A percentile compares a stretch with the other conserved stretches of the same genome.
phyloP scores from a whole-genome alignment of 2,888 invertebrate genomes.

The Bruchidius siliquastri region DNA sequence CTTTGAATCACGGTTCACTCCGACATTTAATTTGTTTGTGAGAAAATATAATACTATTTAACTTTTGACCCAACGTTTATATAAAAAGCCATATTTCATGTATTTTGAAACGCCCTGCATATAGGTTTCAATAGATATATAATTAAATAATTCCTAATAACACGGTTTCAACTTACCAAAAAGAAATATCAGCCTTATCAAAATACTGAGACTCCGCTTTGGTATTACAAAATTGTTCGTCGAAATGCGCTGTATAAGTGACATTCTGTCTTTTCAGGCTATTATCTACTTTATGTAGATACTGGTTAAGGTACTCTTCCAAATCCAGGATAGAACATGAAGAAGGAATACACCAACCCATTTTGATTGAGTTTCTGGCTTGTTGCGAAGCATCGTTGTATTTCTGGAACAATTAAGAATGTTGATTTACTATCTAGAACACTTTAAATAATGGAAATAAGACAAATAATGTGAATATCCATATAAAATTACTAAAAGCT shows the following conservation, averaged over 20 bases:
- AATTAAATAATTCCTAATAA: neutral
- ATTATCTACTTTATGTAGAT: slow-evolving; percentile 35
- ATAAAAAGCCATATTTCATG: too few species aligned
- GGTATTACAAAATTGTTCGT: slow-evolving; percentile 35
- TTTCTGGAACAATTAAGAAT: slow-evolving; percentile 26
- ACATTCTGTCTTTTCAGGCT: slow-evolving; percentile 30
- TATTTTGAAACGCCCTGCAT: too few species aligned
- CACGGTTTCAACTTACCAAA: slow-evolving; percentile 36
- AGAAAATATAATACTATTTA: too few species aligned
- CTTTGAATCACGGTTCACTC: too few species aligned
- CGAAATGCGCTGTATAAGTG: slow-evolving; percentile 31
- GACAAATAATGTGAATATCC: too few species aligned
- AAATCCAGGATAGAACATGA: slow-evolving; percentile 39
- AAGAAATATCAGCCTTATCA: slow-evolving; percentile 37
- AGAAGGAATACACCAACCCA: slow-evolving; percentile 44
- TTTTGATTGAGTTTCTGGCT: slow-evolving; percentile 34
- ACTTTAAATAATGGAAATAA: too few species aligned
- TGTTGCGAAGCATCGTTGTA: slow-evolving; percentile 38
- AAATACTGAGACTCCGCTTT: slow-evolving; percentile 31
- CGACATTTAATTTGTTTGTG: too few species aligned
- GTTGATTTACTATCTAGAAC: too few species aligned
- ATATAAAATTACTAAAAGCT: too few species aligned
- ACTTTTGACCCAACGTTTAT: too few species aligned
- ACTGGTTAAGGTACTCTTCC: slow-evolving; percentile 34
- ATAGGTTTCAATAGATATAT: too few species aligned